Evolutionary conservation across 2,888 invertebrate species (phyloP), one percentile per base, ranked within the genome.

Genomic region (Thecophora atra): DNA sequence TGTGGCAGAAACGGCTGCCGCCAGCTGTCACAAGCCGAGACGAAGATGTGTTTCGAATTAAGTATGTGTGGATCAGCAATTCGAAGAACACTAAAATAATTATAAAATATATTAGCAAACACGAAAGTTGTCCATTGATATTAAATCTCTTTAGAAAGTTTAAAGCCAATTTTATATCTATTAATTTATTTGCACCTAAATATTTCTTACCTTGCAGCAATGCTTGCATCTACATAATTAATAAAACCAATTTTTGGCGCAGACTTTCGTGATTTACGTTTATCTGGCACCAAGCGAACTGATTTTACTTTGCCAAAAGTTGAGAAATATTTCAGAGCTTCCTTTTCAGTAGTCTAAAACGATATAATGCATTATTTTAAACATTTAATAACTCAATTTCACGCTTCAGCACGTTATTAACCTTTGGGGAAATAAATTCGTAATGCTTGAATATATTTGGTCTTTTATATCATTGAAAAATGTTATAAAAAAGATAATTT

Each of bases 21-120:
- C 76, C 76, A 76, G 30, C 73, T 76, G 51, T 76, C 72, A 30
- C 74, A 71, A 1, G 76, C 73, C 42, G 70, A 72, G 8, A 74
- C 73, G 24, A 13, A 37, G 44, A 74, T 60, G 1, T 51, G 74
- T 21, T 58, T 60, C 13, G 60, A 64, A 8, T 70, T 37, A 13
- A 75, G 13, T 15, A 52, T 52, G 64, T 76, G 75, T 52, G 28
- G n/a, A 3, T 15, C 17, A 6, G 51, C 64, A 42, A 44, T 21
- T 19, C 51, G 30, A 1, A 75, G 66, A 11, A 63, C 75, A 5
- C 75, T 76, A 44, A 30, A 44, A 6, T 3, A 13, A 51, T n/a
- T n/a, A n/a, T n/a, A 56, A 51, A 30, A 68, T 51, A 28, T 67
- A 17, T 47, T 28, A n/a, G 4, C 15, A 15, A 47, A 15, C 15